These are phyloP conservation scores for Lottia gigantea DNA, from an alignment of 2,888 invertebrate species.

Conservation along the genomic window DNA sequence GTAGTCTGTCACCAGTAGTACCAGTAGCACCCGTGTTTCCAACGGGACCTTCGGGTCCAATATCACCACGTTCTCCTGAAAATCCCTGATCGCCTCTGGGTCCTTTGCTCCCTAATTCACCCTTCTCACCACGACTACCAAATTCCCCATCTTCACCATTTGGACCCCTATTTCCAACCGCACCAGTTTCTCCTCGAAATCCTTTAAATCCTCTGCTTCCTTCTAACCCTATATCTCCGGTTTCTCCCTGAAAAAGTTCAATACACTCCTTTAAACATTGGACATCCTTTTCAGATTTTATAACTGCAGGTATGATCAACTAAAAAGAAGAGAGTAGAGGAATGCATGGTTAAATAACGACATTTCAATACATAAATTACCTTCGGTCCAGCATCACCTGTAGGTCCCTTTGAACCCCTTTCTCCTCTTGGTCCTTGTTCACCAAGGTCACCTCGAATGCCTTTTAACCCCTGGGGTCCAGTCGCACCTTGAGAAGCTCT, in stretches of 20 bases:
- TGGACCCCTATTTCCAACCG: background rate
- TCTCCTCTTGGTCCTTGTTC: background rate
- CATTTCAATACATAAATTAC: too few relatives aligned
- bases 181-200: background rate
- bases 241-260: background rate
- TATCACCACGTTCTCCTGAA: slow-evolving; percentile 1
- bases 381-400: too few relatives aligned
- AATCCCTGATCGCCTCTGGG: background rate
- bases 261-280: too few relatives aligned
- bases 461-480: slow-evolving; percentile 9
- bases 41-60: background rate
- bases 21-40: background rate
- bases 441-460: slow-evolving; percentile 7
- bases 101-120: background rate
- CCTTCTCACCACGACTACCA: background rate
- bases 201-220: background rate
- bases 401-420: slow-evolving; percentile 2
- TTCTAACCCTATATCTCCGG: background rate
- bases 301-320: too few relatives aligned
- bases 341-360: too few relatives aligned
- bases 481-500: background rate
- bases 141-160: background rate
- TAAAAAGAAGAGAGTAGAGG: too few relatives aligned
- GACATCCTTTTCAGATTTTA: too few relatives aligned
- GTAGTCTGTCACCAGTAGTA: background rate